phyloP scores from a whole-genome alignment of 2,113 vertebrate genomes.

The Geococcyx californianus region DNA sequence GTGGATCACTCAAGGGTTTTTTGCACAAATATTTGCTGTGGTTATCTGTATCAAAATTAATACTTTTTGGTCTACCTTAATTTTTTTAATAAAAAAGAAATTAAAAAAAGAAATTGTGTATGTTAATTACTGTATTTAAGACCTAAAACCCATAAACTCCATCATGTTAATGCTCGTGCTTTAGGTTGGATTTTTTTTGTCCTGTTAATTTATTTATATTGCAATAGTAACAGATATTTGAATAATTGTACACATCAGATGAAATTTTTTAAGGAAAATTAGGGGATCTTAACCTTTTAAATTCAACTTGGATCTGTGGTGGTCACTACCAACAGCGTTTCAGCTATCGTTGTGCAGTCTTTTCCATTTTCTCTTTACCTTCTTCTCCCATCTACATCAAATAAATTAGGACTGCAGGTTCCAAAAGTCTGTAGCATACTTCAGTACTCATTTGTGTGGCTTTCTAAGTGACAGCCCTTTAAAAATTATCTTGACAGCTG shows the following conservation, averaged over 20 bases:
- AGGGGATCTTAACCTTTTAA: background rate
- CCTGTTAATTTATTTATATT: background rate
- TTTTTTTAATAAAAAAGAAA: background rate
- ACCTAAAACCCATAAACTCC: background rate
- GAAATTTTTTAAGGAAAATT: background rate
- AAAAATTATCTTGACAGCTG: background rate
- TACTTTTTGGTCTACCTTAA: background rate
- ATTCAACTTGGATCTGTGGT: background rate
- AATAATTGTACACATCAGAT: background rate
- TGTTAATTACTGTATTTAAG: background rate
- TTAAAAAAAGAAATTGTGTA: rapidly evolving
- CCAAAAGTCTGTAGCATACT: background rate
- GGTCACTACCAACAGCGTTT: background rate
- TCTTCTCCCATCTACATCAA: background rate
- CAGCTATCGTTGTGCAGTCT: background rate
- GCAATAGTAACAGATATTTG: background rate
- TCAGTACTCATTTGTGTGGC: background rate
- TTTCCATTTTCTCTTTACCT: background rate
- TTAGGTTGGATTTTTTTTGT: background rate
- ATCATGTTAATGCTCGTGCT: background rate
- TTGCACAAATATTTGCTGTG: background rate
- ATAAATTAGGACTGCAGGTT: background rate
- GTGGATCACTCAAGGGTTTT: background rate
- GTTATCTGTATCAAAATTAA: background rate
- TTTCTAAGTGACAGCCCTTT: background rate